A percentile compares a stretch with the other conserved stretches of the same genome.
Conservation (phyloP, 2,888 invertebrate genomes). For the Caenorhabditis afra region DNA sequence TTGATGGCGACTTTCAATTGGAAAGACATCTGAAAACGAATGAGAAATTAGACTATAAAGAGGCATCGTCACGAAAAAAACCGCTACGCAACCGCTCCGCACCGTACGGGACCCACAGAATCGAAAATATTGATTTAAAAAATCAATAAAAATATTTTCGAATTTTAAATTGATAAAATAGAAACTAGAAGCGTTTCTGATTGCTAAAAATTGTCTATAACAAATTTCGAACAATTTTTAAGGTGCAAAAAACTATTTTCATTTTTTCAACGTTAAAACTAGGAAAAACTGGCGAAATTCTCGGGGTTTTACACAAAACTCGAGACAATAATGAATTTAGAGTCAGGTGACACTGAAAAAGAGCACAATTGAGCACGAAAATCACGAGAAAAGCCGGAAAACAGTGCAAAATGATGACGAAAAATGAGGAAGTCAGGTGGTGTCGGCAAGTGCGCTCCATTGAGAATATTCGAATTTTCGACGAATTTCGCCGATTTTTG, state of each 20-base stretch:
- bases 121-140: no score
- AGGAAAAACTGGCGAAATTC: no score
- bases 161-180: no score
- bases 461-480: slow-evolving; percentile 14
- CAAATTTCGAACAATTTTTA: no score
- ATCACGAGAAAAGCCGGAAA: slow-evolving; percentile 1
- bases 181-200: no score
- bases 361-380: neutral
- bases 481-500: neutral
- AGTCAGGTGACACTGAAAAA: slow-evolving; percentile 15
- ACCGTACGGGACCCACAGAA: no score
- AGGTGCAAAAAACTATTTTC: no score
- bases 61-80: no score
- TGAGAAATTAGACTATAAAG: neutral
- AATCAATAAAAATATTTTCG: neutral
- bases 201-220: no score
- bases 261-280: neutral
- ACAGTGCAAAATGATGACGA: slow-evolving; percentile 32
- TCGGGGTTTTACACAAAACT: no score
- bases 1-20: slow-evolving; percentile 41
- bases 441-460: slow-evolving; percentile 37
- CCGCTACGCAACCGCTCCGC: no score
- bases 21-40: slow-evolving; percentile 43
- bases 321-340: no score
- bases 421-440: neutral